Base-by-base conservation (phyloP, 2,113 vertebrate species). In the Delphinus delphis region DNA sequence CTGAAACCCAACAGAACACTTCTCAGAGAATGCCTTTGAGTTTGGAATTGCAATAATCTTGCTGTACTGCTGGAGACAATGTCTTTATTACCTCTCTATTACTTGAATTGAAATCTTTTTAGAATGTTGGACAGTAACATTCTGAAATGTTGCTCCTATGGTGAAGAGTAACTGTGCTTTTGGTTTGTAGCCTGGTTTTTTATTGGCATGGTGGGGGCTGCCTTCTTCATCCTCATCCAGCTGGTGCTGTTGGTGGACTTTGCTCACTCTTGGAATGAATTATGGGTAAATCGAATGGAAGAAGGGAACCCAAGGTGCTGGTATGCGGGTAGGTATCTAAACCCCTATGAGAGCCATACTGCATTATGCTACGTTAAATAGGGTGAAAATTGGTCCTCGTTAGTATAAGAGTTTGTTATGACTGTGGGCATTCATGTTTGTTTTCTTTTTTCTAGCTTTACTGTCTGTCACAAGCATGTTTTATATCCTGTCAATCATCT, bases 141-240 rank as follows among this genome's bases (percentile, higher is more conserved):
- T 88, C 8, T 92, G 89, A 88, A 76, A 50, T 44, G 63, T 90
- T 83, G 44, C 11, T 93, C 21, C n/a, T 90, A 0, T 55, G 62
- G 26, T 73, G 53, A 91, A 93, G 79, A 88, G 53, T 93, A 97
- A 85, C 70, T 74, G 33, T 80, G 95, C 10, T 60, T 92, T 90
- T 80, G 21, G 76, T 93, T 97, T 97, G 53, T 97, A 99, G 99
- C 96, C 4, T 99, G 99, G 99, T 99, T 99, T 98, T 3, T n/a
- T 23, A 93, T 99, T 88, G 99, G 99, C 93, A 95, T 97, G 26
- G 26, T 0, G 8, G 99, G 99, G 92, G 99, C 99, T 0, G 98
- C 98, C 93, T 95, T 93, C 65, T 99, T 99, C 98, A 99, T 99
- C 96, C 91, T 99, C 41, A 99, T 99, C 98, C 99, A 99, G 97